Percentiles rank a stretch among this genome's conserved stretches.
These are phyloP conservation scores for Pseudoatta argentina DNA, from an alignment of 1,140 invertebrate genomes.

Conservation along the genomic window DNA sequence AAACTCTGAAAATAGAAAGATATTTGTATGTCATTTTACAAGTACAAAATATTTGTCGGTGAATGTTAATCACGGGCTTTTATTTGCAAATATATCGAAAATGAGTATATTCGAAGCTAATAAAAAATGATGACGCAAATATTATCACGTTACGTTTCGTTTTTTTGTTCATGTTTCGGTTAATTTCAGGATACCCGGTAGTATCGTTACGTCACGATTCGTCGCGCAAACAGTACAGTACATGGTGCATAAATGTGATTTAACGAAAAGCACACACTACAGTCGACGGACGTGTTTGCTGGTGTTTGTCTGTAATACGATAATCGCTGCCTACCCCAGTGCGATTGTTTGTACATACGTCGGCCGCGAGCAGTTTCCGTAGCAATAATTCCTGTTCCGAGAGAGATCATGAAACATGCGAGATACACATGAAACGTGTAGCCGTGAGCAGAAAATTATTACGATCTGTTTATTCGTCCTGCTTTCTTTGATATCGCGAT, in stretches of 20 bases:
- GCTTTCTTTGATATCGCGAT: background rate
- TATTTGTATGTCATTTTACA: background rate
- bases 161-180: background rate
- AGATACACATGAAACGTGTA: background rate
- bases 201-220: background rate
- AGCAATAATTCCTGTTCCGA: conserved; percentile 18
- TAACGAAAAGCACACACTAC: conserved; percentile 45
- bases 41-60: background rate
- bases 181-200: conserved; percentile 1
- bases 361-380: conserved; percentile 21
- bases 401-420: background rate
- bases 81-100: background rate
- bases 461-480: background rate
- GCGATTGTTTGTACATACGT: conserved; percentile 44
- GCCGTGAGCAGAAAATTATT: conserved; percentile 6
- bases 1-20: no score
- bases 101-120: background rate
- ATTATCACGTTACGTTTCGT: background rate
- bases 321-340: conserved; percentile 32
- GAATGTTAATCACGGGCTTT: background rate
- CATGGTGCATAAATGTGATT: conserved; percentile 48
- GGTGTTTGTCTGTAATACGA: conserved; percentile 50
- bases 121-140: background rate
- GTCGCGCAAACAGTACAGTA: conserved; percentile 6
- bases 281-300: conserved; percentile 25